phyloP scores from a whole-genome alignment of 2,888 invertebrate species.

The Drosophila atroscutellata region DNA sequence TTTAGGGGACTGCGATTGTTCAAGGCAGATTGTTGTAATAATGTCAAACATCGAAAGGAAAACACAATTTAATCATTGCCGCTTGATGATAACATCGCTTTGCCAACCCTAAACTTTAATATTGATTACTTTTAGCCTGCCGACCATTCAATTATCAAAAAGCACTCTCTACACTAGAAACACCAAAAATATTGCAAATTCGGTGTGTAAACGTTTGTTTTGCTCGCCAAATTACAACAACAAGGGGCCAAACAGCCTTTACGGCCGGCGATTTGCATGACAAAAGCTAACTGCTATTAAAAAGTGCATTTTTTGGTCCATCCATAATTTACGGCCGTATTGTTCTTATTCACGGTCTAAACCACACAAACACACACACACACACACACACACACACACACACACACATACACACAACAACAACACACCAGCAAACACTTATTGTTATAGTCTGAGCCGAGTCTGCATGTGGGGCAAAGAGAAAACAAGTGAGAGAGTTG shows the following conservation, averaged over 20 bases:
- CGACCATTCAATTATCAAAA: conserved; percentile 17
- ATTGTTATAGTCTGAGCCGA: conserved; percentile 39
- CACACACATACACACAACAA: neutral
- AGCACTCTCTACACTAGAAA: neutral
- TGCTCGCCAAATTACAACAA: conserved; percentile 37
- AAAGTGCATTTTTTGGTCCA: conserved; percentile 53
- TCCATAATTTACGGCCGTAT: conserved; percentile 64
- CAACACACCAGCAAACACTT: neutral
- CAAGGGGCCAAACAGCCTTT: conserved; percentile 13
- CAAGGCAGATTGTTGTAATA: conserved; percentile 58
- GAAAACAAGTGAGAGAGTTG: conserved; percentile 11
- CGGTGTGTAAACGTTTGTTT: conserved; percentile 53
- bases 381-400: conserved; percentile 16
- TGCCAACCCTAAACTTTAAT: conserved; percentile 5
- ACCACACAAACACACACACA: conserved; percentile 30
- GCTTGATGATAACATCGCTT: conserved; percentile 3
- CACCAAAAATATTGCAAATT: conserved; percentile 56
- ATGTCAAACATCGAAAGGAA: conserved; percentile 49
- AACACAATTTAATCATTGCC: conserved; percentile 33
- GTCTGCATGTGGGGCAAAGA: conserved; percentile 37
- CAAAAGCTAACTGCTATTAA: conserved; percentile 59
- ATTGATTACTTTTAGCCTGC: conserved; percentile 20
- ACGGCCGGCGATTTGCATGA: conserved; percentile 42
- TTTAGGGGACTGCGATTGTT: conserved; percentile 34
- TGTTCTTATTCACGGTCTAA: conserved; percentile 53